Conservation (phyloP, 2,113 vertebrate genomes). For the Hystrix brachyura region DNA sequence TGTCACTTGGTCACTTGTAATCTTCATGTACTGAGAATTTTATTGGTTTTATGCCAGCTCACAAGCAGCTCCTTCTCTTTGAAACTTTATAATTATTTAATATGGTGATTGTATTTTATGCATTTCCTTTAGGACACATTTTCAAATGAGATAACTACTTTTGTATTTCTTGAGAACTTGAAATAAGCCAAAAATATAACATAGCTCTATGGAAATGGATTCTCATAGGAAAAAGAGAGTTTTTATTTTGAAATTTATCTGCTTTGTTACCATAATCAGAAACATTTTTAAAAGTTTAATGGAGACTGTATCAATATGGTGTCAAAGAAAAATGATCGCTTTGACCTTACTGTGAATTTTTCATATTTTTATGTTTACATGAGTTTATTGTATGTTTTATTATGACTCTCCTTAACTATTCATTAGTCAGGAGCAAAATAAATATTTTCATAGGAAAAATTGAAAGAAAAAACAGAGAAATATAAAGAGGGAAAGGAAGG, state of each 20-base stretch:
- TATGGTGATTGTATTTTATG: conserved; percentile 40
- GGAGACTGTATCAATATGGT: not conserved
- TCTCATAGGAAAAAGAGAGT: not conserved
- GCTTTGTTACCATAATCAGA: not conserved
- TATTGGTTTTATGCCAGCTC: conserved; percentile 64
- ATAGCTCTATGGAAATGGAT: not conserved
- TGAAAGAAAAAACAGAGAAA: not conserved
- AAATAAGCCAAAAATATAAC: not conserved
- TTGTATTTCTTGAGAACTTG: not conserved
- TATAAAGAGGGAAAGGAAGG: accelerated
- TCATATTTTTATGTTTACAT: not conserved
- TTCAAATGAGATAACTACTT: conserved; percentile 67
- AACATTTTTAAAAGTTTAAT: not conserved
- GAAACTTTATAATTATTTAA: conserved; percentile 72
- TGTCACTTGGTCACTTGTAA: conserved; percentile 16
- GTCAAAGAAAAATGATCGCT: not conserved
- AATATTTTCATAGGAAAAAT: not conserved
- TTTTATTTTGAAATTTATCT: not conserved
- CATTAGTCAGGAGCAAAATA: not conserved
- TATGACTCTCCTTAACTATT: not conserved
- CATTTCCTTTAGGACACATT: not conserved
- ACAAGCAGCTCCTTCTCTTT: conserved; percentile 62
- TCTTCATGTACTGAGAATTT: conserved; percentile 52
- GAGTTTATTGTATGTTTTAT: not conserved
- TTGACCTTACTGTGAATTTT: not conserved